A percentile compares a stretch with the other conserved stretches of the same genome.
Conservation (phyloP, 2,888 invertebrate genomes). For the Eupithecia tripunctaria region DNA sequence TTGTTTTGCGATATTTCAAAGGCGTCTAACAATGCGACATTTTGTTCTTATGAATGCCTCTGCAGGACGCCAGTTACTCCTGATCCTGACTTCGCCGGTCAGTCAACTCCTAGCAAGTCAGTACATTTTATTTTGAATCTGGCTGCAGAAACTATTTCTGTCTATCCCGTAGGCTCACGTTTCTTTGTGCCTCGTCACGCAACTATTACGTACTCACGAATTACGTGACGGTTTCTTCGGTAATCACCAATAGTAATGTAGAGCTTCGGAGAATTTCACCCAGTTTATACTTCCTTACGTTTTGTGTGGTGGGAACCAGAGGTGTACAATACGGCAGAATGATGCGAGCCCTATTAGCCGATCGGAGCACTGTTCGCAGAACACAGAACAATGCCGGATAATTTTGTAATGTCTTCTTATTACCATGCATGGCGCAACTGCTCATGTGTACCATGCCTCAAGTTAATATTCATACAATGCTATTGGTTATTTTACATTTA, state of each 20-base stretch:
- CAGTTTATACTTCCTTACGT: slow-evolving; percentile 59
- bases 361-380: slow-evolving; percentile 74
- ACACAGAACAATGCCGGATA: slow-evolving; percentile 80
- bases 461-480: slow-evolving; percentile 68
- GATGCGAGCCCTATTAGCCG: slow-evolving; percentile 70
- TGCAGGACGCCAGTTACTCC: slow-evolving; percentile 64
- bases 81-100: slow-evolving; percentile 64
- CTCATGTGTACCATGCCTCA: slow-evolving; percentile 59
- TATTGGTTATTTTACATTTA: slow-evolving; percentile 61
- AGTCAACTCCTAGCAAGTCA: slow-evolving; percentile 55
- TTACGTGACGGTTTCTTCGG: slow-evolving; percentile 56
- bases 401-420: slow-evolving; percentile 82
- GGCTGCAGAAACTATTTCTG: slow-evolving; percentile 56
- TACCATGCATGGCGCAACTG: slow-evolving; percentile 79
- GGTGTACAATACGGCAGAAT: slow-evolving; percentile 59
- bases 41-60: slow-evolving; percentile 58
- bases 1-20: slow-evolving; percentile 39
- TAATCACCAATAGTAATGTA: slow-evolving; percentile 47
- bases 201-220: slow-evolving; percentile 47
- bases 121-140: slow-evolving; percentile 62
- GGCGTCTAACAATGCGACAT: slow-evolving; percentile 52
- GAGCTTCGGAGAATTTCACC: slow-evolving; percentile 55
- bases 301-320: slow-evolving; percentile 68
- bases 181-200: slow-evolving; percentile 44
- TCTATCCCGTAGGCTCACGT: slow-evolving; percentile 26